A percentile compares a stretch with the other conserved stretches of the same genome.
Evolutionary conservation across 2,113 vertebrate genomes (phyloP).

Genomic region (Scatophagus argus): DNA sequence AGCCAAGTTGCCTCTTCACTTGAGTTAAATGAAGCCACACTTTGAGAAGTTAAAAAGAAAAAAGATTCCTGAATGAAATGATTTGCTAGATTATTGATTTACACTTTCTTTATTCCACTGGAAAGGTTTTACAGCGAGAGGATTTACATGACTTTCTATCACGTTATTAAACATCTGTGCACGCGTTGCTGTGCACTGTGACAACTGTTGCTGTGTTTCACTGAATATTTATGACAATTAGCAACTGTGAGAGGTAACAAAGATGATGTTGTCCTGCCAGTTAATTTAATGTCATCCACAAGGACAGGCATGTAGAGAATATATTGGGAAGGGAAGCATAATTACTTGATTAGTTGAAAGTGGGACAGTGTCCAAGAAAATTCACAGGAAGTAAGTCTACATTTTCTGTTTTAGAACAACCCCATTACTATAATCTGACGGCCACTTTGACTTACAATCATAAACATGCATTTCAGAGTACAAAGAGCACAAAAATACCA

Average conservation of each 20-base stretch:
- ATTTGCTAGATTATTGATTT: background rate
- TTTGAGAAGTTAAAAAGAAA: background rate
- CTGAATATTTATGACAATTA: background rate
- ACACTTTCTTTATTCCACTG: background rate
- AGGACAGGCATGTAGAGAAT: conserved; percentile 8
- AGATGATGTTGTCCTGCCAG: background rate
- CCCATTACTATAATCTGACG: conserved; percentile 23
- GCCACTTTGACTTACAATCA: conserved; percentile 14
- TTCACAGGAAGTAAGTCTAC: background rate
- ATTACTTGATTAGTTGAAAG: too few relatives aligned
- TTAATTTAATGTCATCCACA: conserved; percentile 11
- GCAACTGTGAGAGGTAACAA: background rate
- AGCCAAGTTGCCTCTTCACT: background rate
- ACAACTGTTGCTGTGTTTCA: background rate
- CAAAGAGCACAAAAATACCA: conserved; percentile 34
- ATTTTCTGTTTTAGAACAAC: conserved; percentile 24
- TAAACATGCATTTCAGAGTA: conserved; percentile 35
- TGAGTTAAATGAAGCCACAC: too few relatives aligned
- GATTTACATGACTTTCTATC: background rate
- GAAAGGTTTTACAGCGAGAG: background rate
- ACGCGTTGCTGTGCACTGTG: background rate
- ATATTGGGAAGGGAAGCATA: background rate
- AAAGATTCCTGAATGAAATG: background rate
- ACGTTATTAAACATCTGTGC: conserved; percentile 2
- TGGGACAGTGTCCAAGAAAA: conserved; percentile 16